These are phyloP conservation scores for Pampusana beccarii DNA, from an alignment of 2,113 vertebrate genomes.

Conservation along the genomic window DNA sequence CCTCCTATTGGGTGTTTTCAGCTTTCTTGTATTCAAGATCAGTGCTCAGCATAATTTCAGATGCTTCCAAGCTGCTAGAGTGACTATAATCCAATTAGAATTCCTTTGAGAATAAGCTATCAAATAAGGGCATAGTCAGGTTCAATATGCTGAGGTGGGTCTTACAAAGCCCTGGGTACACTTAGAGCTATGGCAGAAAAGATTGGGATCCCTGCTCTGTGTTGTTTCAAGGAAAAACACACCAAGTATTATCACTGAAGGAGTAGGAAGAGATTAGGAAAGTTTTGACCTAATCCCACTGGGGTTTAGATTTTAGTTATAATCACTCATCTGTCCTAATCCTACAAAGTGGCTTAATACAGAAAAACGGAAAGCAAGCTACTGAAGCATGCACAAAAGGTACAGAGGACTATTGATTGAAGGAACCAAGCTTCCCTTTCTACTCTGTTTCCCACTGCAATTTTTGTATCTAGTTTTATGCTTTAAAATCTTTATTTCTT, in stretches of 20 bases:
- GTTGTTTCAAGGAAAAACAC: background rate
- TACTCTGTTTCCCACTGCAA: constrained; percentile 32
- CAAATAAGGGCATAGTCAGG: background rate
- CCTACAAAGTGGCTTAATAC: constrained; percentile 55
- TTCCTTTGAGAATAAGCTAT: constrained; percentile 14
- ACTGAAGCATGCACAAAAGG: constrained; percentile 55
- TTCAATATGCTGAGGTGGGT: background rate
- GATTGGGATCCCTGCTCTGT: background rate
- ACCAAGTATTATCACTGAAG: background rate
- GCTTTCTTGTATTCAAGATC: background rate
- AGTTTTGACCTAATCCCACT: constrained; percentile 37
- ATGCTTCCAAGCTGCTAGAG: background rate
- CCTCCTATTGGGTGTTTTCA: background rate
- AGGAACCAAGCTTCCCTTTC: constrained; percentile 46
- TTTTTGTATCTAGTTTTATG: constrained; percentile 17
- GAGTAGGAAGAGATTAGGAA: background rate
- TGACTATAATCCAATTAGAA: background rate
- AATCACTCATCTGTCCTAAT: constrained; percentile 66
- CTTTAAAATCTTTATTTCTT: constrained; percentile 6
- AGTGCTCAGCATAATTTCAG: background rate
- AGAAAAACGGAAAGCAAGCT: constrained; percentile 41
- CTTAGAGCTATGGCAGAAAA: background rate
- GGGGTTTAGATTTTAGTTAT: constrained; percentile 45
- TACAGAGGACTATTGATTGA: constrained; percentile 67
- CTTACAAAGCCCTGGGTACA: background rate